Percentiles rank a stretch among this genome's conserved stretches.
Conservation (phyloP, 2,888 invertebrate genomes). For the Ferdinandea cuprea region DNA sequence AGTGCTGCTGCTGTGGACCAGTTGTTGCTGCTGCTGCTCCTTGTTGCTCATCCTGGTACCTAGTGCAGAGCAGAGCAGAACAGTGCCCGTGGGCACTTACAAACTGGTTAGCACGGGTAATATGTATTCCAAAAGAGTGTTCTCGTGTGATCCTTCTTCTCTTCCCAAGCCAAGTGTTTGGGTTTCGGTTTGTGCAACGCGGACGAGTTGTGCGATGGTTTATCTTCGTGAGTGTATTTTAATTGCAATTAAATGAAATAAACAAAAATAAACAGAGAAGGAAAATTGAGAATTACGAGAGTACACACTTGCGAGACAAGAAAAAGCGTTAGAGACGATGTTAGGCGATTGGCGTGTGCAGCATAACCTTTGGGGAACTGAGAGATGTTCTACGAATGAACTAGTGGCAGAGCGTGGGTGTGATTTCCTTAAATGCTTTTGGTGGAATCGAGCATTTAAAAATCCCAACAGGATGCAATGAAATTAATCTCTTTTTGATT, state of each 20-base stretch:
- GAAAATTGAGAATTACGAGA: conserved; percentile 66
- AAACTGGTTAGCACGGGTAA: conserved; percentile 57
- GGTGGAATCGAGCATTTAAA: conserved; percentile 23
- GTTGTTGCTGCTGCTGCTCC: conserved; percentile 37
- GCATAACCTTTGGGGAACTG: neutral
- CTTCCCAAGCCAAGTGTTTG: conserved; percentile 8
- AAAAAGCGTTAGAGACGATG: conserved; percentile 45
- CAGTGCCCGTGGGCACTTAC: conserved; percentile 49
- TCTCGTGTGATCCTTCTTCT: conserved; percentile 28
- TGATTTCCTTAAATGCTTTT: conserved; percentile 58
- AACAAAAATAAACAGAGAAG: conserved; percentile 48
- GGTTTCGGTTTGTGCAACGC: conserved; percentile 32
- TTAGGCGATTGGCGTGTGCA: conserved; percentile 35
- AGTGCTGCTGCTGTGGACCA: conserved; percentile 32
- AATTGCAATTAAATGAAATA: conserved; percentile 73
- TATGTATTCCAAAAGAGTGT: conserved; percentile 34
- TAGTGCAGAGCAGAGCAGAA: conserved; percentile 17
- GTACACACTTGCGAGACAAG: conserved; percentile 57
- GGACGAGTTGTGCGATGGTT: conserved; percentile 64
- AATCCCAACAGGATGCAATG: no score
- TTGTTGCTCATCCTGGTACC: conserved; percentile 68
- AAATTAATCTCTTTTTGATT: conserved; percentile 26
- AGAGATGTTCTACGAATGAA: conserved; percentile 5
- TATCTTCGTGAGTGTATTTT: conserved; percentile 74
- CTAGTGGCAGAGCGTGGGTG: conserved; percentile 55